These are phyloP conservation scores for Equus quagga DNA, from an alignment of 2,113 vertebrate species.

Conservation along the genomic window DNA sequence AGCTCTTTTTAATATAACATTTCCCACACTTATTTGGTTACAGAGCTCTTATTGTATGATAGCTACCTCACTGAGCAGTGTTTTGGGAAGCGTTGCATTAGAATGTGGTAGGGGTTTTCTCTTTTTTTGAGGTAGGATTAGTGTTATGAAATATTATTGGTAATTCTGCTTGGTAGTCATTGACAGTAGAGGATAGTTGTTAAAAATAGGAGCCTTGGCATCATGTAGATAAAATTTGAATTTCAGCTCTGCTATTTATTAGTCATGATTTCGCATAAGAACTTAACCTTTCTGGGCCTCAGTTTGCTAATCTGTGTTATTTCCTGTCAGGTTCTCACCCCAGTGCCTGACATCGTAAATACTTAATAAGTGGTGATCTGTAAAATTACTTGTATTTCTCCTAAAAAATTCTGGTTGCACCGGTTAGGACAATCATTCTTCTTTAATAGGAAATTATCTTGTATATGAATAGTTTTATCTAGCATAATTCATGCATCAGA, in stretches of 20 bases:
- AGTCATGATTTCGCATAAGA: neutral
- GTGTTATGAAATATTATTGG: neutral
- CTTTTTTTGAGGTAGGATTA: neutral
- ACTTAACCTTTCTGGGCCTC: neutral
- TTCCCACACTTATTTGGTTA: neutral
- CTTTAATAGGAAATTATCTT: neutral
- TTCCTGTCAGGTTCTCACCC: neutral
- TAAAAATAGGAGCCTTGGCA: neutral
- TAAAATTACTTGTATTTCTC: slow-evolving; percentile 17
- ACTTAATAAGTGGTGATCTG: neutral
- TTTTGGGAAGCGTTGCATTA: neutral
- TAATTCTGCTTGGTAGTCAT: neutral
- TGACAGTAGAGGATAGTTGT: neutral
- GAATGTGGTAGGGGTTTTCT: neutral
- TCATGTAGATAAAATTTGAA: neutral
- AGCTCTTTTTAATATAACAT: slow-evolving; percentile 29
- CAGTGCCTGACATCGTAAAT: neutral
- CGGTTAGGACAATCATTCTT: neutral
- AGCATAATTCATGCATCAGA: slow-evolving; percentile 4
- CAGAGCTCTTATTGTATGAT: neutral
- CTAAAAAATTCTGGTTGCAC: slow-evolving; percentile 13
- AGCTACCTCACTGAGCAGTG: neutral
- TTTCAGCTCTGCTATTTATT: slow-evolving; percentile 38
- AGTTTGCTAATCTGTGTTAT: slow-evolving; percentile 3
- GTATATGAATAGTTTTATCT: slow-evolving; percentile 25